Evolutionary conservation across 2,888 invertebrate genomes (phyloP), one percentile per base, ranked within the genome.

Genomic region (Blastobasis adustella): DNA sequence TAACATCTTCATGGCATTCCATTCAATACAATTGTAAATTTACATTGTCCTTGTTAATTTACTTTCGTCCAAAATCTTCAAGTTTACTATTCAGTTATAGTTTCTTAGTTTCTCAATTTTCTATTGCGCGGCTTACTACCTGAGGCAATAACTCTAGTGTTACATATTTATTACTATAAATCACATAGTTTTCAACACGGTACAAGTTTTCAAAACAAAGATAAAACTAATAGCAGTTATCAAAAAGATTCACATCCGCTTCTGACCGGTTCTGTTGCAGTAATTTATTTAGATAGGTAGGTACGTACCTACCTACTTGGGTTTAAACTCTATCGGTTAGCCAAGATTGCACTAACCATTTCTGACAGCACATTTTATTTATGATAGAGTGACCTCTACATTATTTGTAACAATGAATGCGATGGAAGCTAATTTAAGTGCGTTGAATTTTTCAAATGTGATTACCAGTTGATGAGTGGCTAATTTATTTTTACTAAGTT

Each of bases 161-260:
- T 59, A 52, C 57, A 49, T 56, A 58, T 58, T 47, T 52, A 57
- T 59, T 60, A 53, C 44, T 51, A 47, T 54, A 46, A 49, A 53
- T 52, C 48, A 41, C 45, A 44, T 41, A 47, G 47, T 51, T 55
- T 57, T 63, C 53, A 47, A 8, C 51, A 52, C 56, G 56, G 54
- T 55, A 56, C 59, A 61, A 55, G 47, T 53, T 61, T 55, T 58
- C 53, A 55, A 59, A 53, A 51, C 43, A 46, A 36, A 58, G 62
- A 64, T 65, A 61, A 61, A 49, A 43, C 44, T 51, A 54, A 46
- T 46, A 50, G 42, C 41, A 37, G 41, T 37, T 50, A 46, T 50
- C 49, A 50, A 55, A 58, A 65, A 23, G 23, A 23, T 64, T 51
- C 56, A 61, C 59, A 67, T 69, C 66, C 65, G 66, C 66, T 57